Evolutionary conservation across 2,113 vertebrate genomes (phyloP), one percentile per base, ranked within the genome.

Genomic region (Saccopteryx bilineata): DNA sequence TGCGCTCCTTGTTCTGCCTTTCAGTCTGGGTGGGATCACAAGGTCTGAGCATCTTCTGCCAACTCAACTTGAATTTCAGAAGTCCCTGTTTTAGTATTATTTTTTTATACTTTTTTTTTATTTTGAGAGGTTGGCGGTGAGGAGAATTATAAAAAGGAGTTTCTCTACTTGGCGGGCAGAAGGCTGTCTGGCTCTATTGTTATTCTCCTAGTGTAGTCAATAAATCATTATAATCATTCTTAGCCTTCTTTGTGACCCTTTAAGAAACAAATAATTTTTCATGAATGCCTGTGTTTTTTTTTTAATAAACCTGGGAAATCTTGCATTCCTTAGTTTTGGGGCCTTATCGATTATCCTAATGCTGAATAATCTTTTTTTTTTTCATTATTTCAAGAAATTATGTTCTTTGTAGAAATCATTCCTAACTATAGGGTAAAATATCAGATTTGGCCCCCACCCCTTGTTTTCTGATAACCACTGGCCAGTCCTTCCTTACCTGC

Each of bases 281-380:
- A 19, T 50, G 8, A 84, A 65, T 63, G 23, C 39, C 50, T 82
- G 9, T 21, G n/a, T n/a, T 61, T 74, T 52, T 81, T 54, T 90
- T 65, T 92, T n/a, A 21, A 21, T 78, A 31, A 95, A 90, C 28
- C 13, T 81, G 13, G 74, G 84, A 74, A 95, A 93, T 78, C 14
- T 12, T 95, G 28, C 33, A 1, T 96, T 93, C 54, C 63, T 0
- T 0, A 93, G 61, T 89, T 84, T 23, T 58, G 82, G 81, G 39
- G 24, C 65, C 63, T 93, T 95, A 87, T 80, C 72, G 71, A 80
- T 95, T 87, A 85, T 58, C 87, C 46, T 71, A 96, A 81, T 94
- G 24, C 75, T 61, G 60, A 95, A 91, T 5, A 97, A 96, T 33
- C 72, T 97, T 94, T 94, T 72, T 54, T 96, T 85, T 39, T 78